A percentile compares a stretch with the other conserved stretches of the same genome.
Evolutionary conservation across 1,140 invertebrate genomes (phyloP).

Genomic region (Epicauta chinensis): DNA sequence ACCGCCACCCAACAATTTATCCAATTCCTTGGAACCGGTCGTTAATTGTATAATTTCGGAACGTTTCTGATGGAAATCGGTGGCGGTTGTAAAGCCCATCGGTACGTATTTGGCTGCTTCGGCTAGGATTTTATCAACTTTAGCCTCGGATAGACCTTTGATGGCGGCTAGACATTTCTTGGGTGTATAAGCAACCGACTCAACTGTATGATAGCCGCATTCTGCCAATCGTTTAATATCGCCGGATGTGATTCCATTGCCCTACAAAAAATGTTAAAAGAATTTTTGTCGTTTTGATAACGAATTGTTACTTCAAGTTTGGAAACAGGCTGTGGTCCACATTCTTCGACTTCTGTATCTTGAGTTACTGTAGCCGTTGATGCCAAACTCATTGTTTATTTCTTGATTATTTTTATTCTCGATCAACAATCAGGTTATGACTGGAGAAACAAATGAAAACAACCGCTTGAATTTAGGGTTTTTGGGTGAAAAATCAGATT

Average conservation of each 20-base stretch:
- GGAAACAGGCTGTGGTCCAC: constrained; percentile 52
- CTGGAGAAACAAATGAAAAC: no score
- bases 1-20: constrained; percentile 89
- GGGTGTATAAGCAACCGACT: constrained; percentile 90
- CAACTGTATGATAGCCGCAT: constrained; percentile 90
- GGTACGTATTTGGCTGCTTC: constrained; percentile 92
- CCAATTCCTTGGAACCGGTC: constrained; percentile 91
- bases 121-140: constrained; percentile 91
- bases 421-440: no score
- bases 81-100: constrained; percentile 97
- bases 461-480: no score
- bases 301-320: constrained; percentile 52
- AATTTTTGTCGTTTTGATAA: constrained; percentile 2
- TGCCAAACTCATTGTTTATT: constrained; percentile 23
- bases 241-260: constrained; percentile 79
- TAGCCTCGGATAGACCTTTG: constrained; percentile 96
- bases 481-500: no score
- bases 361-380: constrained; percentile 41
- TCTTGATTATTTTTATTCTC: no score
- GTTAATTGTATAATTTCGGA: constrained; percentile 85
- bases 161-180: constrained; percentile 86
- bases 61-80: constrained; percentile 90
- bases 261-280: constrained; percentile 44
- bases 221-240: constrained; percentile 95
- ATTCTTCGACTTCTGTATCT: constrained; percentile 53